Base-by-base conservation (phyloP, 2,888 invertebrate genomes). In the Elysia crispata region DNA sequence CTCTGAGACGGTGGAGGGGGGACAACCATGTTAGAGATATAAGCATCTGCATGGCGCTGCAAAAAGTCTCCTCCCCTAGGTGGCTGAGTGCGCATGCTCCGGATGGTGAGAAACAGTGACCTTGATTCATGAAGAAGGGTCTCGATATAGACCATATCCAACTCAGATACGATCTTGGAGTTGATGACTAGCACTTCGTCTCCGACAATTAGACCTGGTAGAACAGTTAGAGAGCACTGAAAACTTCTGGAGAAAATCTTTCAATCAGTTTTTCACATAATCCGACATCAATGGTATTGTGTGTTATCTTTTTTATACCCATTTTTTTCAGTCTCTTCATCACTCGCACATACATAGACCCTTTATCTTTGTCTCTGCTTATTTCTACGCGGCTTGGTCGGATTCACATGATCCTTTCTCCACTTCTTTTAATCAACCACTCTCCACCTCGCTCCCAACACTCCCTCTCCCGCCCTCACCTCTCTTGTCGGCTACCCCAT, bases 121-220 rank as follows among this genome's bases (percentile, higher is more conserved):
- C 96, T 95, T 91, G 97, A 97, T 92, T 98, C 98, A 93, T 98
- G 98, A 87, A 98, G 94, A 85, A 98, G 96, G 91, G 97, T 97
- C 93, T 98, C 98, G 92, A 98, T 95, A 94, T 97, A 98, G 96
- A 98, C 98, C 98, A 98, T 98, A 94, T 98, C 98, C 93, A 98
- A 94, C 94, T 98, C 98, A 91, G 97, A 97, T 87, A 98, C 98
- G 92, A 98, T 97, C 89, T 98, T 97, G 86, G 98, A 97, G 94
- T 98, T 98, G 94, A 98, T 98, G 93, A 98, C 97, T 96, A 98
- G 97, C 93, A 98, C 98, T 94, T 98, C 98, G 93, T 98, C 98
- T 90, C 98, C 96, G 94, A 97, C 97, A 93, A 97, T 97, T 92
- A 98, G 96, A 91, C 98, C 98, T 98, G 89, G 13, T 86, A 84